Conservation (phyloP, 2,888 invertebrate species). For the Leptinotarsa rubiginosa region DNA sequence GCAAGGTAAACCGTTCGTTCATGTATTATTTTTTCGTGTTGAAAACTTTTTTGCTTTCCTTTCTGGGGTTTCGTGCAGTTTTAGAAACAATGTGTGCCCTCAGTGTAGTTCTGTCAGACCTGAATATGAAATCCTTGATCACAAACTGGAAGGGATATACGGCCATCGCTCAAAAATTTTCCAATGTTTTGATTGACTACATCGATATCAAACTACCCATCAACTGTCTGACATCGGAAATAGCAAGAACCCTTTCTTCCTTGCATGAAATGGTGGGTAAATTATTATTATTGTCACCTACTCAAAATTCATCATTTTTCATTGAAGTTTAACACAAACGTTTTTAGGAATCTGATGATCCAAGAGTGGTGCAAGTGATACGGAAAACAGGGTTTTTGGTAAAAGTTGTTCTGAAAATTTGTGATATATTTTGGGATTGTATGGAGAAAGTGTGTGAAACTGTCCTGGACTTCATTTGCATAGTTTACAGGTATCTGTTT, state of each 20-base stretch:
- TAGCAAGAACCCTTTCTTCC: constrained; percentile 50
- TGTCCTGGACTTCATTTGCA: constrained; percentile 45
- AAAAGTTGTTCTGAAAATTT: constrained; percentile 67
- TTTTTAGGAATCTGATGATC: constrained; percentile 64
- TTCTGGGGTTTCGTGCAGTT: constrained; percentile 58
- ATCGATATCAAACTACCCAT: constrained; percentile 55
- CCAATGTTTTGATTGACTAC: constrained; percentile 59
- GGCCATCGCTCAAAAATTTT: constrained; percentile 67
- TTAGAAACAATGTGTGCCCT: constrained; percentile 67
- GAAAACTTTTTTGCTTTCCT: neutral
- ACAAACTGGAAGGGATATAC: constrained; percentile 71
- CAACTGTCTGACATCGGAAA: constrained; percentile 43
- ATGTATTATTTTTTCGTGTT: neutral
- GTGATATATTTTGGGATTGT: constrained; percentile 60
- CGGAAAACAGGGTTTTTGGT: constrained; percentile 69
- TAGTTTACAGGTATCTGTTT: constrained; percentile 46
- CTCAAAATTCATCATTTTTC: constrained; percentile 7
- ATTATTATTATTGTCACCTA: neutral
- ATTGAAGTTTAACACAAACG: constrained; percentile 6
- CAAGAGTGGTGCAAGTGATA: constrained; percentile 65
- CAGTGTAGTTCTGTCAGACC: constrained; percentile 66
- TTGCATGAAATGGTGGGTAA: constrained; percentile 32
- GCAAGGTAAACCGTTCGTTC: constrained; percentile 42
- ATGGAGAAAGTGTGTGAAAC: constrained; percentile 37
- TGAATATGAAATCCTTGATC: constrained; percentile 70